phyloP scores from a whole-genome alignment of 2,888 invertebrate species.

The Leptopilina myrica region DNA sequence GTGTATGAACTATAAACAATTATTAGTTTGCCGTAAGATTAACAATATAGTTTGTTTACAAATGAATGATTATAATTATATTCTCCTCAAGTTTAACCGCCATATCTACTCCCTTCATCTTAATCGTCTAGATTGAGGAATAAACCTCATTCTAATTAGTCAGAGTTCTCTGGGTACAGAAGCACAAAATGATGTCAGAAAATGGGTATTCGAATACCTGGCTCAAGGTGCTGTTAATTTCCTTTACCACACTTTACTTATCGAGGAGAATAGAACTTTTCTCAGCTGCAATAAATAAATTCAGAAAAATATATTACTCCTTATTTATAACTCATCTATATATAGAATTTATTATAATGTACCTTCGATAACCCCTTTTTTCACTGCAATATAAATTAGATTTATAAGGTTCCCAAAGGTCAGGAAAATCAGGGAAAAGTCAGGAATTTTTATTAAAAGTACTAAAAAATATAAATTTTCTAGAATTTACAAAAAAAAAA shows the following conservation, averaged over 20 bases:
- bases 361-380: no score
- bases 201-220: constrained; percentile 34
- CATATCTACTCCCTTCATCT: constrained; percentile 40
- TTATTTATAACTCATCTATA: no score
- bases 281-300: neutral
- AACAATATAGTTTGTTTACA: constrained; percentile 60
- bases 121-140: constrained; percentile 23
- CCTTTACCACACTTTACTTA: neutral
- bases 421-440: no score
- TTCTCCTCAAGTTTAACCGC: constrained; percentile 65
- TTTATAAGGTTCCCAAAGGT: no score
- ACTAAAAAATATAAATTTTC: no score
- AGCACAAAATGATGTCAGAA: constrained; percentile 31
- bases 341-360: no score
- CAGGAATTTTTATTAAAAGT: no score
- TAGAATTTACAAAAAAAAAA: no score
- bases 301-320: neutral
- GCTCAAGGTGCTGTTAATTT: constrained; percentile 24
- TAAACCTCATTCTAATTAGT: constrained; percentile 39
- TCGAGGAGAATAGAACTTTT: constrained; percentile 14
- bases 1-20: no score
- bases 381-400: no score
- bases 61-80: constrained; percentile 62
- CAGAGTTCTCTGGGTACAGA: constrained; percentile 9
- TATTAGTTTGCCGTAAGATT: neutral